These are phyloP conservation scores for Schlechtendalia chinensis DNA, from an alignment of 1,140 invertebrate genomes.

Conservation along the genomic window DNA sequence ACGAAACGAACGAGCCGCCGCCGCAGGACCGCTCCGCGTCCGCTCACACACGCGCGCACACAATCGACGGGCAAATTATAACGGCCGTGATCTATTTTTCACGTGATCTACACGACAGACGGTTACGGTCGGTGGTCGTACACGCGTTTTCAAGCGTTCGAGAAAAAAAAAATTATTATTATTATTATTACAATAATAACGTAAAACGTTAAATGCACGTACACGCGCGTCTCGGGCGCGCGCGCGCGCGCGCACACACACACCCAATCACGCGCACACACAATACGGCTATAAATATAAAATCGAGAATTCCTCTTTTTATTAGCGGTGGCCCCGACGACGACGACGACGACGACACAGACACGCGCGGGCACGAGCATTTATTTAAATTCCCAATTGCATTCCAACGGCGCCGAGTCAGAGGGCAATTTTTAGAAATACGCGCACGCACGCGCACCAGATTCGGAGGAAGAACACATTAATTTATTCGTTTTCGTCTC, in stretches of 20 bases:
- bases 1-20: too few species aligned
- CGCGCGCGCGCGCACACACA: neutral
- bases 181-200: too few species aligned
- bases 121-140: neutral
- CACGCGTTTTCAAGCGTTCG: neutral
- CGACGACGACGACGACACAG: neutral
- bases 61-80: neutral
- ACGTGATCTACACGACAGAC: neutral
- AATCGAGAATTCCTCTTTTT: slow-evolving; percentile 32
- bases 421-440: slow-evolving; percentile 29
- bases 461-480: neutral
- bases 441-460: neutral
- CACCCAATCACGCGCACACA: neutral
- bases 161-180: slow-evolving; percentile 11
- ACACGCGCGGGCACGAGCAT: neutral
- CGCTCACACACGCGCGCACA: neutral
- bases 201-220: neutral
- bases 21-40: too few species aligned
- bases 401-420: neutral
- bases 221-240: neutral
- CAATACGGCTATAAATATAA: slow-evolving; percentile 30
- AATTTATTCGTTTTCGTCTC: neutral
- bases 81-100: slow-evolving; percentile 39
- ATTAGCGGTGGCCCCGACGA: slow-evolving; percentile 8
- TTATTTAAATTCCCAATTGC: slow-evolving; percentile 11